phyloP scores from a whole-genome alignment of 2,888 invertebrate genomes.

The Lutraria lutraria region DNA sequence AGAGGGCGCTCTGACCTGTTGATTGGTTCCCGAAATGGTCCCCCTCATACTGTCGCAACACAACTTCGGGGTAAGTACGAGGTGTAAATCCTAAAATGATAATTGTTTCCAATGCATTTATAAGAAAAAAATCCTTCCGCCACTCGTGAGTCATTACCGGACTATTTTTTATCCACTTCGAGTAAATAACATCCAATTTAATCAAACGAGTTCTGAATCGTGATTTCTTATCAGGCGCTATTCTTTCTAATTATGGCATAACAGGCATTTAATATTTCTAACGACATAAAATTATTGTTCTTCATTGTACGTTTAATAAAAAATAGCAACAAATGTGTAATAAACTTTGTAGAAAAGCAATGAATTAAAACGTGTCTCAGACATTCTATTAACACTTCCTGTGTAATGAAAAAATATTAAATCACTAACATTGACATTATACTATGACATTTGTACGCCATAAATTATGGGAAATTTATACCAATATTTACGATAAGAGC shows the following conservation, averaged over 20 bases:
- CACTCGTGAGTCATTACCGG: background rate
- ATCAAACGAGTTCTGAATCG: background rate
- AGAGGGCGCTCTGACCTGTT: constrained; percentile 62
- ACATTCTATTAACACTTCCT: background rate
- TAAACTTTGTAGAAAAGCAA: background rate
- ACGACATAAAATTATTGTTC: background rate
- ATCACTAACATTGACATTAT: constrained; percentile 9
- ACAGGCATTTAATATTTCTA: background rate
- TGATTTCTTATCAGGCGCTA: background rate
- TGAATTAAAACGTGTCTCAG: constrained; percentile 4
- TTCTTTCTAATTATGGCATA: background rate
- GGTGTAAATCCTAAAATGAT: constrained; percentile 62
- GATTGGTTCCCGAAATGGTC: constrained; percentile 66
- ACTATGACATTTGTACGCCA: constrained; percentile 32
- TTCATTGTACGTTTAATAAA: background rate
- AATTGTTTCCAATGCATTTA: constrained; percentile 10
- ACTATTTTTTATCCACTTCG: background rate
- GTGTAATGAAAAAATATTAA: constrained; percentile 21
- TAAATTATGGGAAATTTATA: constrained; percentile 40
- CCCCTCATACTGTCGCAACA: constrained; percentile 67
- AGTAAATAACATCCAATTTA: background rate
- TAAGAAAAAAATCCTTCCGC: background rate
- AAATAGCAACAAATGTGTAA: constrained; percentile 16
- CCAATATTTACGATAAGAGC: constrained; percentile 43
- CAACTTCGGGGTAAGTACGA: constrained; percentile 63